Evolutionary conservation across 2,888 invertebrate genomes (phyloP).

Genomic region (Seira sanloemensis): DNA sequence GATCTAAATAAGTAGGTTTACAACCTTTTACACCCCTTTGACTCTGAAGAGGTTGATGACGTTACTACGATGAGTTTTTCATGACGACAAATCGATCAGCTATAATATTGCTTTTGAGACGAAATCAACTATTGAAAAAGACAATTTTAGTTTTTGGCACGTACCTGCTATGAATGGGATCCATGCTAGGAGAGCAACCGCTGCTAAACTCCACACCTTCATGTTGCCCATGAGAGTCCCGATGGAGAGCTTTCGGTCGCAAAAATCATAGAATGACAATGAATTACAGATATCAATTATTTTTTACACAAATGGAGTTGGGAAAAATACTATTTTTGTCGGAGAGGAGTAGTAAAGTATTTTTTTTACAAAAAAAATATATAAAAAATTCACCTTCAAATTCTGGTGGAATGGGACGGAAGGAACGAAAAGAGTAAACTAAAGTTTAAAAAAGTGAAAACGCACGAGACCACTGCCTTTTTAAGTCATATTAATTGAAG

Average conservation of each 20-base stretch:
- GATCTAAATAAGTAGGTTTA: neutral
- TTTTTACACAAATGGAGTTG: no score
- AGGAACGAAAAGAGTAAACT: neutral
- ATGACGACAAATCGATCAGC: no score
- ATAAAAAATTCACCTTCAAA: neutral
- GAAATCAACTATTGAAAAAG: no score
- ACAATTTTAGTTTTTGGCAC: no score
- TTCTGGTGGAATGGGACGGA: neutral
- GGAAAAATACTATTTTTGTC: no score
- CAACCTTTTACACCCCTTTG: no score
- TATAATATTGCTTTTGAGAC: no score
- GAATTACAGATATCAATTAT: no score
- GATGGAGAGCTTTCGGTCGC: neutral
- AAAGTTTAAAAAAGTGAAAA: neutral
- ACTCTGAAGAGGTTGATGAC: no score
- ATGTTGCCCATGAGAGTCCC: constrained; percentile 45
- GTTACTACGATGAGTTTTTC: no score
- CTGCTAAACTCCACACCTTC: constrained; percentile 51
- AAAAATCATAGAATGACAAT: neutral
- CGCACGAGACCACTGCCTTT: constrained; percentile 11
- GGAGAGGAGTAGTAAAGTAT: no score
- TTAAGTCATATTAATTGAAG: constrained; percentile 52
- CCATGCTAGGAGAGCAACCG: constrained; percentile 44
- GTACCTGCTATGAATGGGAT: constrained; percentile 48
- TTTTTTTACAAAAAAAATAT: no score